Evolutionary conservation across 2,113 vertebrate genomes (phyloP), one percentile per base, ranked within the genome.

Genomic region (Tonatia bakeri): DNA sequence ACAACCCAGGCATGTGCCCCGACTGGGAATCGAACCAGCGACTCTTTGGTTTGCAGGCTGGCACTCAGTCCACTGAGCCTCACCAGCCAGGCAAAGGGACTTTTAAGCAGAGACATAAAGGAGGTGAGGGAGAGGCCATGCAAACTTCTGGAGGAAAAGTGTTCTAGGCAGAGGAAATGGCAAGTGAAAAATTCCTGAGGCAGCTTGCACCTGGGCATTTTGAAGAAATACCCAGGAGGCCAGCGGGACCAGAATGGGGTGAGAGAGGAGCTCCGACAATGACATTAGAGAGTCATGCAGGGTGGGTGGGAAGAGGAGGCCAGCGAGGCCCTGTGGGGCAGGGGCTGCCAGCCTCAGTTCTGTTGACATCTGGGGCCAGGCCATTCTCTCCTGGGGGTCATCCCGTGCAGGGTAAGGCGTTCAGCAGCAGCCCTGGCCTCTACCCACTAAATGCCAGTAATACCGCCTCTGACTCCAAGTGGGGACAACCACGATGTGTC

Each of bases 261-360:
- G 43, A 43, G 75, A 31, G 28, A 45, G 28, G 31, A 52, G 7
- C 28, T 20, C 17, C 6, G 20, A 47, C 26, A 12, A 11, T 13
- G 36, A 64, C 0, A 24, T 45, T 10, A 33, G 43, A 59, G 5
- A 76, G 22, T 40, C 47, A 22, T 22, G 52, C n/a, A n/a, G 20
- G 22, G 0, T 0, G 6, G 9, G 2, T 24, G 10, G 31, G 24
- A 5, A 33, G n/a, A 33, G 15, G 14, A 77, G 52, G 13, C n/a
- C 52, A 28, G 52, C 28, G 7, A 19, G 64, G 14, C 24, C 36
- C 70, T 9, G 22, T 0, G 20, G 45, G 36, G 50, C 50, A 36
- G 73, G 47, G 33, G 50, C 22, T 33, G 33, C 33, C 65, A 17
- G 3, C 61, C 20, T 54, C 7, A 2, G 31, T 20, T 36, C 59